phyloP scores from a whole-genome alignment of 2,888 invertebrate genomes.

The Drosophila kanekoi region DNA sequence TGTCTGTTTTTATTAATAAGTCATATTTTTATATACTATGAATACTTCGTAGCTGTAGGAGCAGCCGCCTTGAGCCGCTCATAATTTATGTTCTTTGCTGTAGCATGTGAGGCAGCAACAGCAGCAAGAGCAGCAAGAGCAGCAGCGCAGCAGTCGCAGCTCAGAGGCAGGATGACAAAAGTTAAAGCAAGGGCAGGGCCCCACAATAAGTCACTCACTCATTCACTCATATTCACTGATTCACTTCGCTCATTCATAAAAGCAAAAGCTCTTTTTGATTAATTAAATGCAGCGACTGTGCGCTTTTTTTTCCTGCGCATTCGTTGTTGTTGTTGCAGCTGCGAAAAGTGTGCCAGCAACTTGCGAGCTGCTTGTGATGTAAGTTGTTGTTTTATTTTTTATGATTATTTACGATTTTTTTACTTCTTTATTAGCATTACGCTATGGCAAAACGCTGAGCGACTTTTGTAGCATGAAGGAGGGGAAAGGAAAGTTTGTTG shows the following conservation, averaged over 20 bases:
- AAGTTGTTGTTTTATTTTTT: slow-evolving; percentile 54
- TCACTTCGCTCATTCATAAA: slow-evolving; percentile 71
- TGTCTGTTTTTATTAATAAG: slow-evolving; percentile 81
- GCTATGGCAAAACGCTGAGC: slow-evolving; percentile 43
- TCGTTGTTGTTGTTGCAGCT: slow-evolving; percentile 40
- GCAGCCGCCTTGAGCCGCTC: slow-evolving; percentile 39
- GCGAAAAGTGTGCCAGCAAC: slow-evolving; percentile 72
- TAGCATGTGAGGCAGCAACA: slow-evolving; percentile 27
- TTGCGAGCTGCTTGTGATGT: slow-evolving; percentile 64
- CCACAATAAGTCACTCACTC: slow-evolving; percentile 60
- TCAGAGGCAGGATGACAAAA: slow-evolving; percentile 67
- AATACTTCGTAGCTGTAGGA: slow-evolving; percentile 31
- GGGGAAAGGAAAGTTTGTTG: slow-evolving; percentile 57
- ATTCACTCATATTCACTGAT: slow-evolving; percentile 52
- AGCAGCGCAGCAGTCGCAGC: slow-evolving; percentile 9
- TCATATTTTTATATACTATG: slow-evolving; percentile 74
- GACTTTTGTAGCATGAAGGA: slow-evolving; percentile 18
- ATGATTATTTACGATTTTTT: slow-evolving; percentile 54
- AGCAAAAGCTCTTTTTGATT: slow-evolving; percentile 74
- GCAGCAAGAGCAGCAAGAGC: slow-evolving; percentile 14
- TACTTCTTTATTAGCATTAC: slow-evolving; percentile 71
- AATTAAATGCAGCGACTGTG: slow-evolving; percentile 71
- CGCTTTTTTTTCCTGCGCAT: slow-evolving; percentile 40
- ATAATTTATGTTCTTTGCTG: slow-evolving; percentile 70
- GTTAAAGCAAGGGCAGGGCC: slow-evolving; percentile 50